Percentiles rank a stretch among this genome's conserved stretches.
Evolutionary conservation across 2,888 invertebrate species (phyloP).

Genomic region (Eilema griseolum): DNA sequence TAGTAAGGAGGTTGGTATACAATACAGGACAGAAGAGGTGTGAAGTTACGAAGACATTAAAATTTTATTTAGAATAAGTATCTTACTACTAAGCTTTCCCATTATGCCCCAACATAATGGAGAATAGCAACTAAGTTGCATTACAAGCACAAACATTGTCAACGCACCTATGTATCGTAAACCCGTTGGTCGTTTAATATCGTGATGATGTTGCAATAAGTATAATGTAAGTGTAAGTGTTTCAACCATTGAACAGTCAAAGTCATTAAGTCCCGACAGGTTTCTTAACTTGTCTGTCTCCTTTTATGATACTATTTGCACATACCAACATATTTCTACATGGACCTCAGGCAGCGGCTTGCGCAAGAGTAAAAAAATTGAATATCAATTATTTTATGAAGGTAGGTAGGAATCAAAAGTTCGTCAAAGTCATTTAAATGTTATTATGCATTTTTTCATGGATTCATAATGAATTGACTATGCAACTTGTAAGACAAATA

Average conservation of each 20-base stretch:
- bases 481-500: not conserved
- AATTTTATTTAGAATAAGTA: not conserved
- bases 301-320: conserved; percentile 68
- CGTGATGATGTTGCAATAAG: conserved; percentile 53
- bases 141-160: conserved; percentile 6
- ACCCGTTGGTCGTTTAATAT: conserved; percentile 20
- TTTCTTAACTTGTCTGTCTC: conserved; percentile 66
- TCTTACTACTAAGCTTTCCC: not conserved
- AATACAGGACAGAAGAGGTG: too few relatives aligned
- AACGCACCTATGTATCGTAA: not conserved
- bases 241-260: conserved; percentile 59
- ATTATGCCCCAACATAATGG: not conserved
- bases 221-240: conserved; percentile 41
- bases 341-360: conserved; percentile 40
- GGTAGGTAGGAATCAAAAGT: conserved; percentile 23
- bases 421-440: conserved; percentile 22
- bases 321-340: conserved; percentile 57
- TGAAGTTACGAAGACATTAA: not conserved
- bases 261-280: conserved; percentile 62
- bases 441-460: conserved; percentile 13
- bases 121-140: not conserved
- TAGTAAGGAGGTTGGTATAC: not conserved
- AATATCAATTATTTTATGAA: conserved; percentile 48
- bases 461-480: not conserved
- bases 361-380: conserved; percentile 49